These are phyloP conservation scores for Parazoanthus atlanticus DNA, from an alignment of 92 coral and sea anemone genomes.

Conservation along the genomic window DNA sequence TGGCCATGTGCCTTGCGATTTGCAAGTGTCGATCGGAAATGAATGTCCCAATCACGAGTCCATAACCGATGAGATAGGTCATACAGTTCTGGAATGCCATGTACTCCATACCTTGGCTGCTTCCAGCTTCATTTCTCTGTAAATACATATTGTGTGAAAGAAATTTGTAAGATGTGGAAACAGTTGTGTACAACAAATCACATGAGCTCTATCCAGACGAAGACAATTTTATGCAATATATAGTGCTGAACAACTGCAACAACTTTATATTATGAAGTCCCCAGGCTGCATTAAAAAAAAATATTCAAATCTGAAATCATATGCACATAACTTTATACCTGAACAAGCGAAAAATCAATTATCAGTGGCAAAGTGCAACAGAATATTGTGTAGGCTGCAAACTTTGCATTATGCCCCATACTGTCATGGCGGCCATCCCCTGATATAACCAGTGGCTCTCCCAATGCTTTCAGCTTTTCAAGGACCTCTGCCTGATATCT, in stretches of 20 bases:
- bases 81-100: slow-evolving; percentile 24
- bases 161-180: background rate
- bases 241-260: background rate
- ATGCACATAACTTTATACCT: background rate
- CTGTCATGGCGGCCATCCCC: slow-evolving; percentile 24
- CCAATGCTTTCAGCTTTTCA: background rate
- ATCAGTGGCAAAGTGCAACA: slow-evolving; percentile 13
- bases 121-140: slow-evolving; percentile 59
- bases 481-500: background rate
- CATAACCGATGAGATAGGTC: slow-evolving; percentile 1
- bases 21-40: slow-evolving; percentile 32
- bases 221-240: background rate
- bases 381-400: slow-evolving; percentile 14
- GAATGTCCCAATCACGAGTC: background rate
- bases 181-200: background rate
- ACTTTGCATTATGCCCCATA: slow-evolving; percentile 14
- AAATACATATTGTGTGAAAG: slow-evolving; percentile 6
- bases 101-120: slow-evolving; percentile 33
- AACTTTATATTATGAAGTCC: no score
- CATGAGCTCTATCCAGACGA: background rate
- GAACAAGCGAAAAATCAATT: slow-evolving; percentile 2
- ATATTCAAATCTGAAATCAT: no score
- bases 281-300: no score
- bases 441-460: background rate
- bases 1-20: slow-evolving; percentile 37